Percentiles rank a stretch among this genome's conserved stretches.
phyloP scores from a whole-genome alignment of 2,888 invertebrate species.

The Malthinus flaveolus region DNA sequence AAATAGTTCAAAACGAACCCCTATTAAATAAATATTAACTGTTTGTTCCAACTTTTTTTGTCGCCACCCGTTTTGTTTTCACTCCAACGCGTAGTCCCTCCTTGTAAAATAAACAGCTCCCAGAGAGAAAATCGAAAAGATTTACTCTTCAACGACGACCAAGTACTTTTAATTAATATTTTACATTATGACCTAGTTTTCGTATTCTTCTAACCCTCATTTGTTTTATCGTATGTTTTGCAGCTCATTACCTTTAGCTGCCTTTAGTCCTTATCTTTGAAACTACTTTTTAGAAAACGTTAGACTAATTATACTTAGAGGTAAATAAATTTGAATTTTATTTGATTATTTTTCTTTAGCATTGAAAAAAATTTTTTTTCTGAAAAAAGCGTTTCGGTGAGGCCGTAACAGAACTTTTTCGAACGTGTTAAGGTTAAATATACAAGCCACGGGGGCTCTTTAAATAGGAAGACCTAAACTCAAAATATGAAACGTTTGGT shows the following conservation, averaged over 20 bases:
- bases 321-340: too few species aligned
- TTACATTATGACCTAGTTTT: conserved; percentile 20
- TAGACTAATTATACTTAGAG: too few species aligned
- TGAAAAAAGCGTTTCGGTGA: too few species aligned
- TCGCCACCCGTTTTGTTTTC: background rate
- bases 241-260: conserved; percentile 22
- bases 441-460: too few species aligned
- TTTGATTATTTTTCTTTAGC: too few species aligned
- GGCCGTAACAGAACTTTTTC: too few species aligned
- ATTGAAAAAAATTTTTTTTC: too few species aligned
- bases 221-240: conserved; percentile 27
- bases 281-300: conserved; percentile 11
- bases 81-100: background rate
- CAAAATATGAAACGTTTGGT: too few species aligned
- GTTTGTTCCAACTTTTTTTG: background rate
- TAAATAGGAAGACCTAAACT: too few species aligned
- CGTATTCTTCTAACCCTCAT: conserved; percentile 16
- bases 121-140: conserved; percentile 2
- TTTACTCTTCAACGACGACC: conserved; percentile 10
- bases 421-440: too few species aligned
- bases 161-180: conserved; percentile 27
- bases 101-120: background rate
- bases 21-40: too few species aligned
- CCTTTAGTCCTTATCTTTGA: conserved; percentile 18
- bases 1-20: too few species aligned